Percentiles rank a stretch among this genome's conserved stretches.
phyloP scores from a whole-genome alignment of 2,888 invertebrate species.

The Hyalella azteca region DNA sequence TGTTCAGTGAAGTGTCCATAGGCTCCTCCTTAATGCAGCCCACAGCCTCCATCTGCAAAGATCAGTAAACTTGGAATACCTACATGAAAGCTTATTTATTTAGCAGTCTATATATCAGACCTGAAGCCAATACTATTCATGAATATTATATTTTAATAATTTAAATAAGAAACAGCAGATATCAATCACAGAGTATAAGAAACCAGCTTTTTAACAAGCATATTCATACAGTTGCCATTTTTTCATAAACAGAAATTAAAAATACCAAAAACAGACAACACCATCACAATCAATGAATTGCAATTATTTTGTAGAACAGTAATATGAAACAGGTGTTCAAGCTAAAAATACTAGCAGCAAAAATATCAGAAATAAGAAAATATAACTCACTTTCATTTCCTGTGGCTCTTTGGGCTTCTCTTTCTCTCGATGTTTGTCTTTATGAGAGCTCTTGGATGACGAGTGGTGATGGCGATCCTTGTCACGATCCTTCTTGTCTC shows the following conservation, averaged over 20 bases:
- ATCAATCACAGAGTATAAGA: too few relatives aligned
- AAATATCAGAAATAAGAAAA: too few relatives aligned
- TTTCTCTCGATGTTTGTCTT: constrained; percentile 63
- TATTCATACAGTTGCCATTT: too few relatives aligned
- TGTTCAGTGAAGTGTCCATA: background rate
- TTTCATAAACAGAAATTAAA: background rate
- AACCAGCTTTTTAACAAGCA: too few relatives aligned
- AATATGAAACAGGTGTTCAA: background rate
- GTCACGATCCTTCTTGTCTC: constrained; percentile 61
- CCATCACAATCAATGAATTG: background rate
- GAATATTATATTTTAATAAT: too few relatives aligned
- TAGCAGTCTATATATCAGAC: too few relatives aligned
- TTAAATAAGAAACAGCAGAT: too few relatives aligned
- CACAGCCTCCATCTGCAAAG: too few relatives aligned
- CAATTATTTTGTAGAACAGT: background rate
- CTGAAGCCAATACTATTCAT: too few relatives aligned
- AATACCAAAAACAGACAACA: background rate
- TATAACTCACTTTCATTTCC: background rate
- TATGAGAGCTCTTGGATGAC: constrained; percentile 63
- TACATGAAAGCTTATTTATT: too few relatives aligned
- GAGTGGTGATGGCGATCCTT: constrained; percentile 61
- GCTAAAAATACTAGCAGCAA: background rate
- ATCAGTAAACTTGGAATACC: too few relatives aligned
- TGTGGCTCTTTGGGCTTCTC: constrained; percentile 61
- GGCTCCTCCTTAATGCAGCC: background rate